phyloP scores from a whole-genome alignment of 1,140 invertebrate genomes.

The Camponotus pennsylvanicus region DNA sequence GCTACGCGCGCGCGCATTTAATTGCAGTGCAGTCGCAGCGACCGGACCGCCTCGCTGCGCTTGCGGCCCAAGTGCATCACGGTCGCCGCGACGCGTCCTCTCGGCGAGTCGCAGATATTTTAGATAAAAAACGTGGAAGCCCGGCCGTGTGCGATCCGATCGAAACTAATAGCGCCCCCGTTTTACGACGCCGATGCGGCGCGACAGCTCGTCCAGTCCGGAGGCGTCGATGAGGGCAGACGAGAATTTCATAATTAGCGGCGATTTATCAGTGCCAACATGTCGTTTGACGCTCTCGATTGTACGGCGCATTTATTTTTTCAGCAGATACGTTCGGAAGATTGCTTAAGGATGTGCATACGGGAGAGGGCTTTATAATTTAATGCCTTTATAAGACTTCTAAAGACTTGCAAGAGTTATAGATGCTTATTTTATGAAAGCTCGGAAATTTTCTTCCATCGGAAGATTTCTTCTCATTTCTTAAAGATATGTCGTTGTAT shows the following conservation, averaged over 20 bases:
- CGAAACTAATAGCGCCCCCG: slow-evolving; percentile 61
- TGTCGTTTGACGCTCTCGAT: slow-evolving; percentile 21
- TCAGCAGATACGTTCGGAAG: neutral
- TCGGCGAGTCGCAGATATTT: slow-evolving; percentile 47
- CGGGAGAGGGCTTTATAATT: neutral
- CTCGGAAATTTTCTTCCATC: neutral
- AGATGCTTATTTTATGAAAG: neutral
- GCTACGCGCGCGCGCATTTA: slow-evolving; percentile 70
- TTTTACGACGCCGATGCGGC: slow-evolving; percentile 21
- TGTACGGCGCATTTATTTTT: slow-evolving; percentile 14
- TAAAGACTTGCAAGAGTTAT: neutral
- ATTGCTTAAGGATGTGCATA: neutral
- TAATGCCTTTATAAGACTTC: slow-evolving; percentile 11
- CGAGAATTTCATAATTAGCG: slow-evolving; percentile 59
- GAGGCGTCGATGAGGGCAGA: slow-evolving; percentile 42
- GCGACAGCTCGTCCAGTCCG: neutral
- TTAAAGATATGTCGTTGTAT: neutral
- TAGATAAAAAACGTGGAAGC: slow-evolving; percentile 48
- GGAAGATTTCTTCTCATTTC: neutral
- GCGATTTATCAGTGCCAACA: slow-evolving; percentile 43
- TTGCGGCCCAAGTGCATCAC: slow-evolving; percentile 57
- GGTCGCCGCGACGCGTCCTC: slow-evolving; percentile 52
- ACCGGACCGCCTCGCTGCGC: slow-evolving; percentile 54
- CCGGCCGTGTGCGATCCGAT: slow-evolving; percentile 30
- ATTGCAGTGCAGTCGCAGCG: slow-evolving; percentile 69